A percentile compares a stretch with the other conserved stretches of the same genome.
These are phyloP conservation scores for Melanerpes aurifrons DNA, from an alignment of 2,113 vertebrate genomes.

Conservation along the genomic window DNA sequence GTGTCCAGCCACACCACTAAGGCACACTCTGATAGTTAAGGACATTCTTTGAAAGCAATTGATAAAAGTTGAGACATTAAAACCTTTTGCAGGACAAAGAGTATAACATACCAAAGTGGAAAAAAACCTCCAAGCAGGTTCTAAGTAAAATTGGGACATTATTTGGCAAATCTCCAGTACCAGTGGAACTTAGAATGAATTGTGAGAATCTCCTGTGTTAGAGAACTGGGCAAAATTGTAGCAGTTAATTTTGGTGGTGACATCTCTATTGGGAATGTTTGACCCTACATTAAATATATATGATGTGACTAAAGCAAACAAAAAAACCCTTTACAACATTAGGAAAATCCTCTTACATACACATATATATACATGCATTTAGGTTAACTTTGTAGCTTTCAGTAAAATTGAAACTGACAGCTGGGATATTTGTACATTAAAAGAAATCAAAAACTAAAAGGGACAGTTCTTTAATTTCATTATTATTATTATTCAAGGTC, in stretches of 20 bases:
- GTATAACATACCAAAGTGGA: neutral
- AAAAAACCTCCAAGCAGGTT: neutral
- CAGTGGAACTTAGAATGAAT: neutral
- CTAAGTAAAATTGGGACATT: neutral
- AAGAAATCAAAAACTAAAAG: neutral
- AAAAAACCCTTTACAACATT: neutral
- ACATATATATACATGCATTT: neutral
- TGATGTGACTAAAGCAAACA: rapidly evolving
- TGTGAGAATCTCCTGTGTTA: neutral
- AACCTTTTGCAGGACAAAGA: neutral
- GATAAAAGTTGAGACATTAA: neutral
- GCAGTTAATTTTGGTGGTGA: neutral
- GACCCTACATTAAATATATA: neutral
- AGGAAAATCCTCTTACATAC: neutral
- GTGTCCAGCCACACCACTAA: neutral
- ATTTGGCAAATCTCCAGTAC: neutral
- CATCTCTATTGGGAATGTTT: neutral
- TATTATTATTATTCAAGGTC: neutral
- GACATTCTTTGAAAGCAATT: neutral
- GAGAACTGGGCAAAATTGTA: neutral
- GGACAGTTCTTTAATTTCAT: neutral
- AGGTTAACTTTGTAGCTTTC: neutral
- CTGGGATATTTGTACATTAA: neutral
- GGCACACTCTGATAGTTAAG: neutral
- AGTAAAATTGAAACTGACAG: neutral